Conservation (phyloP, 92 coral and sea anemone genomes). For the Phymanthus crucifer region DNA sequence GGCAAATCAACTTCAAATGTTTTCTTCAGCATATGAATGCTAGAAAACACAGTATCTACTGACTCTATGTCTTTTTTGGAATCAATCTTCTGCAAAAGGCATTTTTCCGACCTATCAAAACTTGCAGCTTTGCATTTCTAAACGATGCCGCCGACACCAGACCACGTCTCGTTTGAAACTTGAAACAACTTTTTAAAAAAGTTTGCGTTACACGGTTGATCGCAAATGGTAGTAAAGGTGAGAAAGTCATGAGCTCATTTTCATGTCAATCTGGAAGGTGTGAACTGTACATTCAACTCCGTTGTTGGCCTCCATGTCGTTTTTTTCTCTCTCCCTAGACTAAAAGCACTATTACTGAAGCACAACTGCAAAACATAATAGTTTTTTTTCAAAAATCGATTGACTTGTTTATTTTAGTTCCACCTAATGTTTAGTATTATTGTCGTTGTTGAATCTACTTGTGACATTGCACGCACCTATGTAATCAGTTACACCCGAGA, state of each 20-base stretch:
- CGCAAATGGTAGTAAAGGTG: too few relatives aligned
- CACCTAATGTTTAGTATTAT: neutral
- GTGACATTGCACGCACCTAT: neutral
- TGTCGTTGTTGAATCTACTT: neutral
- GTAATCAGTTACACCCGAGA: neutral
- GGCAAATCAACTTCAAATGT: too few relatives aligned
- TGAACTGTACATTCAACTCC: neutral
- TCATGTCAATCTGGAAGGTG: neutral
- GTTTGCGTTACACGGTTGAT: too few relatives aligned
- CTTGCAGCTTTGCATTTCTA: too few relatives aligned
- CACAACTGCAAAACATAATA: conserved; percentile 1
- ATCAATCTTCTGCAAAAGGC: too few relatives aligned
- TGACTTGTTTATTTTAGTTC: neutral
- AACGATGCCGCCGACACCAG: too few relatives aligned
- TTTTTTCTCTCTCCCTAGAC: neutral
- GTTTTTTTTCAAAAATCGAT: neutral
- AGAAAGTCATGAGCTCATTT: neutral
- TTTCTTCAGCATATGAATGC: too few relatives aligned
- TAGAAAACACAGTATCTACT: too few relatives aligned
- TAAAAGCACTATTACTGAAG: neutral
- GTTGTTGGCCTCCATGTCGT: neutral
- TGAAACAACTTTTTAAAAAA: too few relatives aligned
- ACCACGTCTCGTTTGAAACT: too few relatives aligned
- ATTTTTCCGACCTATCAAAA: too few relatives aligned
- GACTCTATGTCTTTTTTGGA: too few relatives aligned